These are phyloP conservation scores for Microplitis demolitor DNA, from an alignment of 1,140 invertebrate genomes.

Conservation along the genomic window DNA sequence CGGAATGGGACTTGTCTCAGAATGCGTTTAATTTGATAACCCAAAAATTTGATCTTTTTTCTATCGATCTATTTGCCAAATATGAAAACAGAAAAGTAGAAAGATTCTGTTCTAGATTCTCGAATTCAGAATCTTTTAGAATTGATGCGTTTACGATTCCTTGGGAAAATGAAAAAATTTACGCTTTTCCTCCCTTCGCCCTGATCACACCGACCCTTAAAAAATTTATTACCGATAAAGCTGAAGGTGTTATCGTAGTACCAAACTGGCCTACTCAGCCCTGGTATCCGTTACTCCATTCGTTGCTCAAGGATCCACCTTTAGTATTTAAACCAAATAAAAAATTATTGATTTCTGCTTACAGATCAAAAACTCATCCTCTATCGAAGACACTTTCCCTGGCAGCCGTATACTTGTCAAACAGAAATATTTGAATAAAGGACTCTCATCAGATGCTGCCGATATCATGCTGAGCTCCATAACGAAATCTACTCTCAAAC, in stretches of 20 bases:
- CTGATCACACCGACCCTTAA: not conserved
- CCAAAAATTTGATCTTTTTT: conserved; percentile 4
- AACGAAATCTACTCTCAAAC: too few relatives aligned
- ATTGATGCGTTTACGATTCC: conserved; percentile 19
- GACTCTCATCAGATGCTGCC: too few relatives aligned
- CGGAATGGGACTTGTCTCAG: conserved; percentile 25
- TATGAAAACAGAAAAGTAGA: conserved; percentile 11
- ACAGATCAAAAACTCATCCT: not conserved
- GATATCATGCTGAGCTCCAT: too few relatives aligned
- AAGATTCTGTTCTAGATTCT: conserved; percentile 19
- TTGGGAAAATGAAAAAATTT: conserved; percentile 11
- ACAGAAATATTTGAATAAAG: not conserved
- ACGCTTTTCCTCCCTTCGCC: conserved; percentile 25
- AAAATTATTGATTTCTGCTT: conserved; percentile 8
- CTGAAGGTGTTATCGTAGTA: conserved; percentile 14
- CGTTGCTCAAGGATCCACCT: not conserved
- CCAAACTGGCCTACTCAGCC: conserved; percentile 19
- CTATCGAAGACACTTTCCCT: not conserved
- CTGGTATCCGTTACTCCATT: conserved; percentile 8
- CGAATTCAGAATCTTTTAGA: conserved; percentile 5
- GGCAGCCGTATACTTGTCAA: conserved; percentile 6
- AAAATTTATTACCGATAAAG: conserved; percentile 14
- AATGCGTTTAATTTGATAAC: not conserved
- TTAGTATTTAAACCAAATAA: not conserved
- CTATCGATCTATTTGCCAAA: conserved; percentile 21